Base-by-base conservation (phyloP, 2,888 invertebrate species). In the Abrostola triplasia region DNA sequence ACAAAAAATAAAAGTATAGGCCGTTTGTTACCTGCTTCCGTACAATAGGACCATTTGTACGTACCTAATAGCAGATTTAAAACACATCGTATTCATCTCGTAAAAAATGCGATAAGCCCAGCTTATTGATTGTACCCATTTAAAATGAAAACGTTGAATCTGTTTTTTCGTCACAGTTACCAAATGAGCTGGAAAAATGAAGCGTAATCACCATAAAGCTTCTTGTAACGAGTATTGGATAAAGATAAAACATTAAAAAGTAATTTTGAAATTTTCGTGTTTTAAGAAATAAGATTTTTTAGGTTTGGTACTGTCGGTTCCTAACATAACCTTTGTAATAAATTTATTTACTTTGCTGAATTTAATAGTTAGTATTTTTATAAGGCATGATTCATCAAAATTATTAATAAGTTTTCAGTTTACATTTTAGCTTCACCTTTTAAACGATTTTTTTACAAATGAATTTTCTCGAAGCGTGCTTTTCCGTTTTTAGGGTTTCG, bases 81-180 rank as follows among this genome's bases (percentile, higher is more conserved):
- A 91, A 91, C 88, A 88, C 87, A 88, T 88, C 82, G 81, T 84
- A 88, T 91, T 87, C 84, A 89, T 91, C 90, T 90, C 88, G 86
- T 88, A 70, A 91, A 90, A 84, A 90, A 92, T 85, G 89, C 88
- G 88, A 90, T 90, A 91, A 91, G 87, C 90, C 84, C 73, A 80
- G 85, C 84, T 88, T 92, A 92, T 92, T 91, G 92, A 92, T 92
- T 90, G 90, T 90, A 78, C 78, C 89, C 85, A 88, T 91, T 92
- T 89, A 89, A 91, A 91, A 90, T 90, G 88, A 90, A 90, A 89
- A 86, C 84, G 86, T 77, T 81, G 81, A 84, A 88, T 89, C 88
- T 86, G 89, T 87, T 84, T 84, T 71, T 82, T 86, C 86, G 88
- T 88, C 87, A 87, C 88, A 82, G 82, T 83, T 84, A 81, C 81